Base-by-base conservation (phyloP, 2,797 vertebrate genomes). In the Propithecus deckenii region DNA sequence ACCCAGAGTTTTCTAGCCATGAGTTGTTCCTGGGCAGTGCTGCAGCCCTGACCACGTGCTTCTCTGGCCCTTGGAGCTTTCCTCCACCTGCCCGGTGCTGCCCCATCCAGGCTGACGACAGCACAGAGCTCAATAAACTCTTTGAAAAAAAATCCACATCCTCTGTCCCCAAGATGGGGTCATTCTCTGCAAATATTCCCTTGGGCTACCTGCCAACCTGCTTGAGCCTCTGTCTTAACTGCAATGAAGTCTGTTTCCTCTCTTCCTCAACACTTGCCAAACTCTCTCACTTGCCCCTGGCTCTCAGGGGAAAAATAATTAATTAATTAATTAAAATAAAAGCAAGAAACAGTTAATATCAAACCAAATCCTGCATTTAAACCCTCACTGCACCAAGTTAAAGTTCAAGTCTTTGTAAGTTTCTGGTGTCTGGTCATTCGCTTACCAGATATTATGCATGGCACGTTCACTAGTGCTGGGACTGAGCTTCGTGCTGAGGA, bases 191-290 rank as follows among this genome's bases (percentile, higher is more conserved):
- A 95, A 86, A 75, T 18, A 92, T 38, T 20, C 71, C 78, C 13
- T 52, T 52, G 17, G 83, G 92, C 78, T 81, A 10, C 48, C n/a
- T 81, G 94, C 96, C 91, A 86, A 41, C 17, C 35, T 72, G 12
- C 67, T 17, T n/a, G 75, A 30, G n/a, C 86, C 20, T 71, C 65
- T 76, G 14, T 87, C 57, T 85, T 52, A 75, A 48, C 11, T 22
- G 63, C 93, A 61, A 0, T 30, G 63, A 78, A 50, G n/a, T 91
- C 65, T 25, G 55, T 41, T 92, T 86, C 91, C 86, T 96, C 43
- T 65, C 63, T 23, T 46, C 55, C 61, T 85, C 28, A 2, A 13
- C 25, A 22, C 52, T n/a, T 67, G 48, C 67, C 71, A 87, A 55
- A 63, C 3, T 30, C 78, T 41, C 57, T 85, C 59, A 23, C 55